phyloP scores from a whole-genome alignment of 1,140 invertebrate species.

The Arion vulgaris region DNA sequence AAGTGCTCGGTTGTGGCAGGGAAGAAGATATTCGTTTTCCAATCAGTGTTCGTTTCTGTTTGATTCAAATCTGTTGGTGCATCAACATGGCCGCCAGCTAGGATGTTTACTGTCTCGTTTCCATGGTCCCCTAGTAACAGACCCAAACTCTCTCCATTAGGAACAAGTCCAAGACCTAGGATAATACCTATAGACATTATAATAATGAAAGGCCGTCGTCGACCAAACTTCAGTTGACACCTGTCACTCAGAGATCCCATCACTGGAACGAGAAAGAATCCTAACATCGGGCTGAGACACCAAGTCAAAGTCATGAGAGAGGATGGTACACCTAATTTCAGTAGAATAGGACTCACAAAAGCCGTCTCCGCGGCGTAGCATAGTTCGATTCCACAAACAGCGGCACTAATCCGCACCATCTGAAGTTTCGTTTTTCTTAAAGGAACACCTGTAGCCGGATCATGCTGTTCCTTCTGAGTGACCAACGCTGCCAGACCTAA shows the following conservation, averaged over 20 bases:
- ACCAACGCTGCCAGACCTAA: slow-evolving; percentile 50
- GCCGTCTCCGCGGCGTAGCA: slow-evolving; percentile 97
- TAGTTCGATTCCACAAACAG: slow-evolving; percentile 97
- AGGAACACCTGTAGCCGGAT: slow-evolving; percentile 1
- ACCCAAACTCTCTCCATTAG: slow-evolving; percentile 90
- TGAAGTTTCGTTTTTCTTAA: slow-evolving; percentile 83
- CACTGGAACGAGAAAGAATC: slow-evolving; percentile 93
- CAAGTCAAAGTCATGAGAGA: slow-evolving; percentile 94
- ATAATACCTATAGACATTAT: slow-evolving; percentile 90
- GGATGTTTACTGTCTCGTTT: neutral
- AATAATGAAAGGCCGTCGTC: slow-evolving; percentile 92
- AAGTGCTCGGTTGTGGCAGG: slow-evolving; percentile 49
- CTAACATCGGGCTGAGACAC: slow-evolving; percentile 83
- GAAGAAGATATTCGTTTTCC: neutral
- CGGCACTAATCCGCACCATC: slow-evolving; percentile 89
- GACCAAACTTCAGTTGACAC: slow-evolving; percentile 84
- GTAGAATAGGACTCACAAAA: slow-evolving; percentile 93
- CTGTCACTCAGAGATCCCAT: slow-evolving; percentile 93
- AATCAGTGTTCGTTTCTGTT: neutral
- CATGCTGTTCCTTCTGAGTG: slow-evolving; percentile 47
- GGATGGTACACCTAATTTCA: slow-evolving; percentile 93
- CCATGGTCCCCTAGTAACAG: slow-evolving; percentile 82
- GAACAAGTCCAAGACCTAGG: slow-evolving; percentile 76
- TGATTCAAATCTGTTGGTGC: neutral
- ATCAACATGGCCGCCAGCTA: too few relatives aligned